Percentiles rank a stretch among this genome's conserved stretches.
Evolutionary conservation across 1,140 invertebrate species (phyloP).

Genomic region (Leguminivora glycinivorella): DNA sequence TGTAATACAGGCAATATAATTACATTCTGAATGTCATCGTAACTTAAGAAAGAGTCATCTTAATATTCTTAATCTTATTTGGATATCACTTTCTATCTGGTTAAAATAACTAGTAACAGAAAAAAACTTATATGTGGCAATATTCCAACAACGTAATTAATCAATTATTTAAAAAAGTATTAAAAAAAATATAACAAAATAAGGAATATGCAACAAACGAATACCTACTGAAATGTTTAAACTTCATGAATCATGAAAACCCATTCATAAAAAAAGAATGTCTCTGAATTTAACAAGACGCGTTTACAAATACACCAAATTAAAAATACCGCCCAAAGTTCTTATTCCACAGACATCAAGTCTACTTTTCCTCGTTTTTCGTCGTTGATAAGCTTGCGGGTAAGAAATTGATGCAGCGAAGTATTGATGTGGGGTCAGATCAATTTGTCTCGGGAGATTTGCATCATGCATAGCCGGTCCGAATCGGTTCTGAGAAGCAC

Average conservation of each 20-base stretch:
- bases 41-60: no score
- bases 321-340: not conserved
- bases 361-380: not conserved
- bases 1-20: no score
- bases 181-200: no score
- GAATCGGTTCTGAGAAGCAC: slow-evolving; percentile 6
- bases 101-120: no score
- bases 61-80: no score
- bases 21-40: no score
- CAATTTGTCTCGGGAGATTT: slow-evolving; percentile 74
- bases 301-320: slow-evolving; percentile 26
- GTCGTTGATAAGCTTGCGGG: not conserved
- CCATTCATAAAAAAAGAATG: not conserved
- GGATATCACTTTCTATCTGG: no score
- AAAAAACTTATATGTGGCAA: no score
- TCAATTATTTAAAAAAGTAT: no score
- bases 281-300: slow-evolving; percentile 22
- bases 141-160: no score
- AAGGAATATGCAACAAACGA: no score
- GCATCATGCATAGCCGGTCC: slow-evolving; percentile 49
- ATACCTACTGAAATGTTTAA: not conserved
- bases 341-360: not conserved
- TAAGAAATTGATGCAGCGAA: slow-evolving; percentile 56
- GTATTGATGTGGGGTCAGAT: slow-evolving; percentile 51
- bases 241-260: not conserved